Percentiles rank a stretch among this genome's conserved stretches.
phyloP scores from a whole-genome alignment of 2,113 vertebrate species.

The Istiophorus platypterus region DNA sequence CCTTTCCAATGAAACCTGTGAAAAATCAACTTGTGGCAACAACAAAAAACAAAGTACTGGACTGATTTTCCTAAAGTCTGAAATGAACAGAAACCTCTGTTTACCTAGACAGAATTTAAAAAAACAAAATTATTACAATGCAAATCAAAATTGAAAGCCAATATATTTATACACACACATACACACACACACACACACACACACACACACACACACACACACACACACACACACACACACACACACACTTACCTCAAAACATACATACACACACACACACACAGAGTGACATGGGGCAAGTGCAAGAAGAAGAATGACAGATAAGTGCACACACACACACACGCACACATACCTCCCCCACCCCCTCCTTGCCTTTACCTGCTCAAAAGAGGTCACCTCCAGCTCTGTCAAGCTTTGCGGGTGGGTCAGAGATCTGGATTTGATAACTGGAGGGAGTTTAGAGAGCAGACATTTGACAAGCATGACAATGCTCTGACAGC shows the following conservation, averaged over 20 bases:
- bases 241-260: no score
- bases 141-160: conserved; percentile 4
- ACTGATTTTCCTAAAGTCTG: background rate
- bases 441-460: conserved; percentile 82
- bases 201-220: background rate
- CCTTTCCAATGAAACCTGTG: background rate
- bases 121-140: background rate
- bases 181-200: background rate
- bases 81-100: background rate
- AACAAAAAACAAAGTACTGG: background rate
- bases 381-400: conserved; percentile 78
- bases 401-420: conserved; percentile 83
- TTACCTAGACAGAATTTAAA: background rate
- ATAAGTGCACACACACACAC: conserved; percentile 20
- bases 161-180: background rate
- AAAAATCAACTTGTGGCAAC: background rate
- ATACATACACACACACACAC: background rate
- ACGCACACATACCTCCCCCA: background rate
- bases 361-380: conserved; percentile 35
- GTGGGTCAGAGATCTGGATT: conserved; percentile 86
- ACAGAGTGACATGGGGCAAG: conserved; percentile 26
- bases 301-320: conserved; percentile 5
- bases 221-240: background rate
- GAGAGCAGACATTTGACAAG: conserved; percentile 87
- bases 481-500: conserved; percentile 86